Conservation (phyloP, 2,113 vertebrate species). For the Holacanthus passer region DNA sequence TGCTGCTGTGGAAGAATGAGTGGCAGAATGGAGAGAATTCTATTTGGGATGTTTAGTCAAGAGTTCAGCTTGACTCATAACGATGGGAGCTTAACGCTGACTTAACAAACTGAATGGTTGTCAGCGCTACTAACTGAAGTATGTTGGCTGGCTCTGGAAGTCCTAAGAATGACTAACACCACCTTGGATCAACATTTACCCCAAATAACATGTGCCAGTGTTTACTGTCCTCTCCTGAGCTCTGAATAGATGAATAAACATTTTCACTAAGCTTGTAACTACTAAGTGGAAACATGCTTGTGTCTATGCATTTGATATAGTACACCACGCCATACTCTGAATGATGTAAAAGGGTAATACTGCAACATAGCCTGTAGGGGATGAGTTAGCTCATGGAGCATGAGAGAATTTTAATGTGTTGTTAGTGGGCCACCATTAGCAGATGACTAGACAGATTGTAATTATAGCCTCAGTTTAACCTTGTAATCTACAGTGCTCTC, state of each 20-base stretch:
- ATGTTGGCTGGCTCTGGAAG: slow-evolving; percentile 40
- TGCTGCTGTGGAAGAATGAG: slow-evolving; percentile 65
- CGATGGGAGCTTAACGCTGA: slow-evolving; percentile 72
- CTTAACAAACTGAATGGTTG: slow-evolving; percentile 78
- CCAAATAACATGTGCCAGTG: slow-evolving; percentile 62
- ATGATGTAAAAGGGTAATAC: not conserved
- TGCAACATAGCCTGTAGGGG: not conserved
- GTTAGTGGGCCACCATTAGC: not conserved
- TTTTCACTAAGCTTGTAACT: slow-evolving; percentile 39
- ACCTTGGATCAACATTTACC: slow-evolving; percentile 67
- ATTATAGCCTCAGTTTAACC: not conserved
- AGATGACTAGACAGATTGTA: not conserved
- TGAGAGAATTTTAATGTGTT: not conserved
- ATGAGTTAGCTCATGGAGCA: not conserved
- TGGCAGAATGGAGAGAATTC: slow-evolving; percentile 73
- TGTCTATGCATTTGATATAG: not conserved
- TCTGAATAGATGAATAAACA: slow-evolving; percentile 56
- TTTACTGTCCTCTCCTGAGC: slow-evolving; percentile 67
- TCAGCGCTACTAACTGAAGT: slow-evolving; percentile 63
- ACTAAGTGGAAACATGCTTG: not conserved
- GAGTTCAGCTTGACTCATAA: slow-evolving; percentile 78
- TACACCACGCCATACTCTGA: not conserved
- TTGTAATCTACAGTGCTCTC: not conserved
- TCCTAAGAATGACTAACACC: slow-evolving; percentile 45
- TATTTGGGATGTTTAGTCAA: slow-evolving; percentile 70